Evolutionary conservation across 2,888 invertebrate species (phyloP), one percentile per base, ranked within the genome.

Genomic region (Polyommatus icarus): DNA sequence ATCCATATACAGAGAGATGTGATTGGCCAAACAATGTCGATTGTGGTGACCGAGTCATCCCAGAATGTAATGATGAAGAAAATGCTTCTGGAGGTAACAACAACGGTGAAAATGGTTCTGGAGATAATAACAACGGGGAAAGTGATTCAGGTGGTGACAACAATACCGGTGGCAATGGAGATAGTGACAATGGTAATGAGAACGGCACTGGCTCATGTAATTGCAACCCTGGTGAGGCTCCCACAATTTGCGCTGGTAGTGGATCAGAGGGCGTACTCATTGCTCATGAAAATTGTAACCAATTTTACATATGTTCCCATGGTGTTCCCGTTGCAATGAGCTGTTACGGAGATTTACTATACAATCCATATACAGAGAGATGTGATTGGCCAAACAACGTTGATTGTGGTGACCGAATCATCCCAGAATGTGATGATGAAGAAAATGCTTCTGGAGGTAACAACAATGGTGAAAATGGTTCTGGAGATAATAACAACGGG

Each of bases 281-380:
- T 0, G 87, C 88, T 4, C 84, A 87, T n/a, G 85, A 86, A 81
- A 82, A 85, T 76, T 88, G 87, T 78, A 85, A 86, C 78, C 80
- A 86, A 67, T 87, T 85, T 76, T 88, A 87, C 57, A 83, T 80
- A 76, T 87, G 87, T 57, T 77, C 40, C 5, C 32, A 80, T 12
- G 83, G 85, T 20, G 32, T 24, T 7, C 86, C 85, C 0, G 81
- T 84, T 0, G 79, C 81, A 0, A 6, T 83, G 4, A 72, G 57
- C 0, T 88, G 88, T 40, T 83, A 82, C 4, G 61, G 12, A 4
- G 80, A 78, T 40, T 84, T 87, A 1, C 57, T 84, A 0, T 88
- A 84, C 78, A 85, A 85, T 76, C 83, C 85, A 1, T 50, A 76
- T 1, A 81, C n/a, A 4, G 81, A 84, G 57, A 32, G 76, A 59